Conservation (phyloP, 2,888 invertebrate species). For the Protodeltote pygarga region DNA sequence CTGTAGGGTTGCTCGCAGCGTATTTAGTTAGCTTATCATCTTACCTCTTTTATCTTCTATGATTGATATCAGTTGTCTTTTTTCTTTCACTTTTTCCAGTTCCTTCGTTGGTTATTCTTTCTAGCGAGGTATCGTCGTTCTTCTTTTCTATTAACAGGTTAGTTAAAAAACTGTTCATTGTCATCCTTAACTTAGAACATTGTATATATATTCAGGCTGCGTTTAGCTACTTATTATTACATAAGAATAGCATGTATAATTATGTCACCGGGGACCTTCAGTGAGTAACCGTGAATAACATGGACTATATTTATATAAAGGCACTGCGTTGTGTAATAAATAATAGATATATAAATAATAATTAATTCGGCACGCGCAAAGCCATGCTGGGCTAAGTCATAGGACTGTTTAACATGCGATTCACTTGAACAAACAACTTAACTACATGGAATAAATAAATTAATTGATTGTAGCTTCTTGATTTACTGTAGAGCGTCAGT, state of each 20-base stretch:
- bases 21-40: too few relatives aligned
- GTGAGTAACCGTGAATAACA: constrained; percentile 9
- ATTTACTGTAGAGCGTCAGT: too few relatives aligned
- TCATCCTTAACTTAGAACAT: constrained; percentile 11
- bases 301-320: not conserved
- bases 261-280: constrained; percentile 43
- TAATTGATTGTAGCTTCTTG: too few relatives aligned
- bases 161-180: not conserved
- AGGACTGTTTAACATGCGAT: not conserved
- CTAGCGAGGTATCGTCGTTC: too few relatives aligned
- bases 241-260: constrained; percentile 49
- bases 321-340: not conserved
- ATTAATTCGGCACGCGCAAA: not conserved
- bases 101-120: too few relatives aligned
- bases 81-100: too few relatives aligned
- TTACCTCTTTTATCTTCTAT: too few relatives aligned
- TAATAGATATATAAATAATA: not conserved
- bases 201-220: constrained; percentile 53
- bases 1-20: too few relatives aligned
- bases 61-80: too few relatives aligned
- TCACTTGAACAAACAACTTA: not conserved
- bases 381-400: not conserved
- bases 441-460: not conserved
- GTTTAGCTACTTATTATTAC: constrained; percentile 45
- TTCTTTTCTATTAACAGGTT: not conserved